These are phyloP conservation scores for Drosophila greeni DNA, from an alignment of 2,888 invertebrate genomes.

Conservation along the genomic window DNA sequence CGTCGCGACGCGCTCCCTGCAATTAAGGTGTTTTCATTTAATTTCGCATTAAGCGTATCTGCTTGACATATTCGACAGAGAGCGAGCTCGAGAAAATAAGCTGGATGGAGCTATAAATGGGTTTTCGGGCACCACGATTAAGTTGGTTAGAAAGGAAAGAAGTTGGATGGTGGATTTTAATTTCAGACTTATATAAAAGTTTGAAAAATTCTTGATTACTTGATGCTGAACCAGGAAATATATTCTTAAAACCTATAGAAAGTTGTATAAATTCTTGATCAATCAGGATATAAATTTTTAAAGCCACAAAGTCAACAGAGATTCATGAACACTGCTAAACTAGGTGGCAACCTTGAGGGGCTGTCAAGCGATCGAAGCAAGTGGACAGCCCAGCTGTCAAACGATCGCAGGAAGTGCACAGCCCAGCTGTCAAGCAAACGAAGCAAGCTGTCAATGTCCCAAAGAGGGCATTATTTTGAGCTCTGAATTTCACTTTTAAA, in stretches of 20 bases:
- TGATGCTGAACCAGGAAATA: not conserved
- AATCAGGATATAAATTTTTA: not conserved
- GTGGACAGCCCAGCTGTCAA: not conserved
- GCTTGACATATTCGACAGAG: slow-evolving; percentile 38
- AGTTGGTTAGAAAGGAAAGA: not conserved
- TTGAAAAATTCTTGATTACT: not conserved
- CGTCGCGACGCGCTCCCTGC: slow-evolving; percentile 17
- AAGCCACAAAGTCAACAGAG: not conserved
- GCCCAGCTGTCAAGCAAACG: not conserved
- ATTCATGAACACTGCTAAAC: not conserved
- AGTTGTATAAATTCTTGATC: too few species aligned
- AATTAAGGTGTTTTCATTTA: slow-evolving; percentile 49
- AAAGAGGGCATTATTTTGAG: not conserved
- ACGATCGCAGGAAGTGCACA: not conserved
- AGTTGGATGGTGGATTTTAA: not conserved
- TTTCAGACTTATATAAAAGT: too few species aligned
- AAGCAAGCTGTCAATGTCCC: not conserved
- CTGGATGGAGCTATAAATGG: slow-evolving; percentile 8
- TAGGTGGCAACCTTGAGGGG: not conserved
- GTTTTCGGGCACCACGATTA: slow-evolving; percentile 4
- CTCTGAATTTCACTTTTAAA: not conserved
- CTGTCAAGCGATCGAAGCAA: not conserved
- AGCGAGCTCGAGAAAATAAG: slow-evolving; percentile 34
- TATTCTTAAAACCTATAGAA: not conserved
- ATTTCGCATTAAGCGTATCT: slow-evolving; percentile 46